Evolutionary conservation across 2,888 invertebrate species (phyloP), one percentile per base, ranked within the genome.

Genomic region (Abrostola triplasia): DNA sequence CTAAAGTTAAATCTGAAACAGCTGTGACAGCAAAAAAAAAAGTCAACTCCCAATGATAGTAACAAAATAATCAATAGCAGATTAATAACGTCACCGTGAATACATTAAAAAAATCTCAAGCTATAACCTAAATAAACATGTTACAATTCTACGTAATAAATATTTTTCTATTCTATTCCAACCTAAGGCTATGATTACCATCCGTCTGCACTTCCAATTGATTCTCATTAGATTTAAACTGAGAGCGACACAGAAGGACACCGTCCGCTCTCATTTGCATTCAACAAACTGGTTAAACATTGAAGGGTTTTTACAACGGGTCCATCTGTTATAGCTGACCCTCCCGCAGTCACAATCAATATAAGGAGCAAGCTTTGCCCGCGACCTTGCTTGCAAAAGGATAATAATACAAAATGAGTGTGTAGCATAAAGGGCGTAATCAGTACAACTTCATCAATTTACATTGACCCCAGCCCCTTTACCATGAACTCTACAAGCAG

Each of bases 171-270:
- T 24, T 24, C 24, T 24, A 24, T 24, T 24, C 24, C 4, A 24
- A 24, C 24, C 24, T 24, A 24, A 24, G 24, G 24, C 24, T 24
- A 24, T 24, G 24, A 24, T 24, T 24, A 24, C 24, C 24, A 24
- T 24, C 24, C 24, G 44, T 47, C 44, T 47, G 44, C 44, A 47
- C 13, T 8, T 47, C 44, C 44, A 47, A 47, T 47, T 47, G 13
- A 13, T 8, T 47, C 13, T 24, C 24, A 47, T 24, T 47, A 47
- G 44, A 47, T 47, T 13, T 47, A 47, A 47, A 24, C 44, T 47
- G 44, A 47, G 44, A 47, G 10, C 44, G 13, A 47, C 13, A 24
- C 9, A 47, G 4, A n/a, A 47, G 24, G 10, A 24, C 24, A 47
- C 9, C 13, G 44, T 24, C 9, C 9, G 13, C 44, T 41, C 41